Evolutionary conservation across 2,888 invertebrate species (phyloP).

Genomic region (Bruchidius siliquastri): DNA sequence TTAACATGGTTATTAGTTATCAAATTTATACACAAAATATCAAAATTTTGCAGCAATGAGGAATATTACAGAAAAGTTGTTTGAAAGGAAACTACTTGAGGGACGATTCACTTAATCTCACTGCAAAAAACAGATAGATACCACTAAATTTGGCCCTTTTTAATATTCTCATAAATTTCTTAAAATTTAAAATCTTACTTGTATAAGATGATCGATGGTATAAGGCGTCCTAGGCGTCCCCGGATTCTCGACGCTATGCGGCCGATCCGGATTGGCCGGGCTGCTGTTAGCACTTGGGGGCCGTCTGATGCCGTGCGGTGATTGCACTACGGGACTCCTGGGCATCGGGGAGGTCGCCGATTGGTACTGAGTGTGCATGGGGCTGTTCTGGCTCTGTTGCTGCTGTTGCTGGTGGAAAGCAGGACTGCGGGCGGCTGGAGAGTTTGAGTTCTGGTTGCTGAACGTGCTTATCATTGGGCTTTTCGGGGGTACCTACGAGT

Average conservation of each 20-base stretch:
- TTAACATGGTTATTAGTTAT: too few relatives aligned
- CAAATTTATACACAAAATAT: too few relatives aligned
- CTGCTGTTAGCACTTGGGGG: conserved; percentile 53
- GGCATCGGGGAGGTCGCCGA: conserved; percentile 48
- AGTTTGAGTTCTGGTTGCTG: conserved; percentile 49
- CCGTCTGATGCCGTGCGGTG: conserved; percentile 53
- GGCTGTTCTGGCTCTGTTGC: conserved; percentile 50
- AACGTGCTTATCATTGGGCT: conserved; percentile 42
- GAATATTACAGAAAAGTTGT: too few relatives aligned
- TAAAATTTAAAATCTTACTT: conserved; percentile 14
- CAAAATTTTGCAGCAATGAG: too few relatives aligned
- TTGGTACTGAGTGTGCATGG: conserved; percentile 50
- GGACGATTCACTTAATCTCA: too few relatives aligned
- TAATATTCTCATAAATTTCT: too few relatives aligned
- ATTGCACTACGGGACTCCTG: conserved; percentile 48
- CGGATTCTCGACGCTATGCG: conserved; percentile 57
- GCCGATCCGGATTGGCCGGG: conserved; percentile 55
- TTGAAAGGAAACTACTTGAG: too few relatives aligned
- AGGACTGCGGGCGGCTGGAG: conserved; percentile 57
- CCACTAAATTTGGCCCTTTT: too few relatives aligned
- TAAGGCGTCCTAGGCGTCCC: conserved; percentile 51
- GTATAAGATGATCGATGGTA: conserved; percentile 23
- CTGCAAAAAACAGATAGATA: too few relatives aligned
- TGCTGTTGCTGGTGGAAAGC: conserved; percentile 48
- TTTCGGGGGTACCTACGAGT: conserved; percentile 45